Evolutionary conservation across 2,113 vertebrate species (phyloP).

Genomic region (Mixornis gularis): DNA sequence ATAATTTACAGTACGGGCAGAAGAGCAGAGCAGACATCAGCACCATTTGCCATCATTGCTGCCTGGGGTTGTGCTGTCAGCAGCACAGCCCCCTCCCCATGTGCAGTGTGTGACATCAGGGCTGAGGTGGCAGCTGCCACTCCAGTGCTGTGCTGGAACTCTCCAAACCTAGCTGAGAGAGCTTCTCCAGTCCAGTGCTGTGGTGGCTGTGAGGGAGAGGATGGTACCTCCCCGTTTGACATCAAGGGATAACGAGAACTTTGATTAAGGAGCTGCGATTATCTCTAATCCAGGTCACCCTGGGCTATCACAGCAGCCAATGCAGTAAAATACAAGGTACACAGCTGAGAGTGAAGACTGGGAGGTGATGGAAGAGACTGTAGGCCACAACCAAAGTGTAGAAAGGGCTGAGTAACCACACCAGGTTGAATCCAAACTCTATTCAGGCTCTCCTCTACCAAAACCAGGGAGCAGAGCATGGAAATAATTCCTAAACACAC

Average conservation of each 20-base stretch:
- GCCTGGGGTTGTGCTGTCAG: neutral
- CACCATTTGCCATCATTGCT: neutral
- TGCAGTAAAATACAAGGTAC: neutral
- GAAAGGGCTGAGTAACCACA: neutral
- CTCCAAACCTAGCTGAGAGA: neutral
- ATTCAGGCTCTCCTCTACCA: neutral
- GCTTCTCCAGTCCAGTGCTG: neutral
- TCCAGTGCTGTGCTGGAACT: neutral
- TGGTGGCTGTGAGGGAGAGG: neutral
- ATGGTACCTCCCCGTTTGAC: neutral
- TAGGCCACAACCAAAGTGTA: neutral
- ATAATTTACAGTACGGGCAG: neutral
- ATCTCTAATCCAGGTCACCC: neutral
- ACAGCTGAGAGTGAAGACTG: neutral
- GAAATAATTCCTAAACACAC: neutral
- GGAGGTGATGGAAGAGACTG: neutral
- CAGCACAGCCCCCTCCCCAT: neutral
- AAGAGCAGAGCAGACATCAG: neutral
- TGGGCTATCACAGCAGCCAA: neutral
- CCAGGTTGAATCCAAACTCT: neutral
- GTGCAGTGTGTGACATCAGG: neutral
- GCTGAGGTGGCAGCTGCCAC: neutral
- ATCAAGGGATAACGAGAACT: neutral
- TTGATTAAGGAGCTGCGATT: neutral
- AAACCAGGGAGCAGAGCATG: neutral